phyloP scores from a whole-genome alignment of 2,113 vertebrate genomes.

The Rhea pennata region DNA sequence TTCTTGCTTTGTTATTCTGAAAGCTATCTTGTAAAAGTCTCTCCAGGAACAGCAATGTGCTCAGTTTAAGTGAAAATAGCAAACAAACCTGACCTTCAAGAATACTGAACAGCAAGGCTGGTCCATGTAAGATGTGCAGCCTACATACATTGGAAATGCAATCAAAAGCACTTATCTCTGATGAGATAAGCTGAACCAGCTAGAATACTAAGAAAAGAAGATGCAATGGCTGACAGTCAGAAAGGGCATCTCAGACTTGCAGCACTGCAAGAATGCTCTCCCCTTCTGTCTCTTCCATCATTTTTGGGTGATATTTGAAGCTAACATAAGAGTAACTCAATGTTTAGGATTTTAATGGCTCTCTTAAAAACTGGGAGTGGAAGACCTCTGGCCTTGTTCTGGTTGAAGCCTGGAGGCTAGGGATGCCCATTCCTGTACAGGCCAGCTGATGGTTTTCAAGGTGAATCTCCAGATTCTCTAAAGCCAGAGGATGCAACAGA shows the following conservation, averaged over 20 bases:
- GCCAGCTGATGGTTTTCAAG: background rate
- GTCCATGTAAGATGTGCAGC: background rate
- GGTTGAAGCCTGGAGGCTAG: background rate
- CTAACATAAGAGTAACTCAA: background rate
- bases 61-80: background rate
- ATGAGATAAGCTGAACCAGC: background rate
- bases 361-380: too few species aligned
- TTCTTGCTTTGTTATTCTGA: conserved; percentile 41
- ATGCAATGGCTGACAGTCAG: background rate
- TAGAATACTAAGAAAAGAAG: background rate
- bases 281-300: background rate
- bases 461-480: background rate
- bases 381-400: background rate
- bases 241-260: background rate
- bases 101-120: background rate
- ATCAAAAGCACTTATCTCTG: background rate
- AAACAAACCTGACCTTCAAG: background rate
- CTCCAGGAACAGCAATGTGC: background rate
- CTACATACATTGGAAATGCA: background rate
- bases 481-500: background rate
- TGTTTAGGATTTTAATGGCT: background rate
- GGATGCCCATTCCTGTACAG: background rate
- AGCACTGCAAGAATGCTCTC: background rate
- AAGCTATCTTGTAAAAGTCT: conserved; percentile 5
- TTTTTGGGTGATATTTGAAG: background rate